Base-by-base conservation (phyloP, 2,888 invertebrate genomes). In the Hemaris fuciformis region DNA sequence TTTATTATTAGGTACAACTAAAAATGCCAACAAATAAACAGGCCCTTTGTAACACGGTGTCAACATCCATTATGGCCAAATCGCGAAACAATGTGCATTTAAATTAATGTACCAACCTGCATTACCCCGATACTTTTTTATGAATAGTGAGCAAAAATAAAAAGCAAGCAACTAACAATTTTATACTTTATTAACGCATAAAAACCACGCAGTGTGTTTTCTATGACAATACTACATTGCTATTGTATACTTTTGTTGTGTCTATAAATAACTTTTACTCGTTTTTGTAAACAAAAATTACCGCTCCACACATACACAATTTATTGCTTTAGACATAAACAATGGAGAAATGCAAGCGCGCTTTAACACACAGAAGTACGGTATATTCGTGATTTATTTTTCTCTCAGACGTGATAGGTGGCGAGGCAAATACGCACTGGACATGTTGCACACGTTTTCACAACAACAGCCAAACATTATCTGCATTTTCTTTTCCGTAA, bases 281-380 rank as follows among this genome's bases (percentile, higher is more conserved):
- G 38, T 38, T 38, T 38, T 38, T 38, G 38, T 38, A 38, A 38
- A 38, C 38, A 38, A 38, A n/a, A 38, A 38, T 38, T 38, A 38
- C 38, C 13, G n/a, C 8, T 38, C n/a, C 38, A 38, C 38, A 38
- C 38, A 38, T 38, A 38, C 38, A 38, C 38, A 38, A 38, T 38
- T 38, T 38, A 38, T 38, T n/a, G 38, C 38, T 10, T 38, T 10
- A 45, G 13, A 45, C 22, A 22, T 22, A 20, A 23, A 45, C 20
- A 45, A 45, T 13, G 20, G 45, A 23, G 10, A 45, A 22, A 22
- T 45, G 13, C 1, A 22, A 45, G 22, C 45, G 8, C 20, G 10
- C 22, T 45, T 45, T 45, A 22, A 45, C 13, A 45, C 45, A 22
- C 27, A 34, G 42, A 64, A 62, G 58, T 62, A 62, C 22, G 20